Evolutionary conservation across 2,113 vertebrate species (phyloP).

Genomic region (Eubucco bourcierii): DNA sequence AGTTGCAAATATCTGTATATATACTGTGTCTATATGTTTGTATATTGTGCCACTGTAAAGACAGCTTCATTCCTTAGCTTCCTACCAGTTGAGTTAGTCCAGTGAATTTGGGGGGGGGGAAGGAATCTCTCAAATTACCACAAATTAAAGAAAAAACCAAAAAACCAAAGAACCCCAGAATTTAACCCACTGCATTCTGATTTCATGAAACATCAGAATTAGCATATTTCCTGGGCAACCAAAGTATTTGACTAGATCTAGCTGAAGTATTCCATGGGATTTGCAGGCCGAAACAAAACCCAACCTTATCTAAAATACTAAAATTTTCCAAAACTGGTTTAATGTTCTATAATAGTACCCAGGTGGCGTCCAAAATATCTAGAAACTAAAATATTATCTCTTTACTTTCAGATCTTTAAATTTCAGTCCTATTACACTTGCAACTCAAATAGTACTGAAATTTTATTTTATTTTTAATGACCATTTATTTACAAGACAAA

Average conservation of each 20-base stretch:
- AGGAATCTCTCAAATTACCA: no score
- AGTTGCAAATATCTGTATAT: no score
- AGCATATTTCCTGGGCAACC: not conserved
- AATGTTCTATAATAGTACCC: not conserved
- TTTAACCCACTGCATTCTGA: not conserved
- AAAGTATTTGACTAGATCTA: not conserved
- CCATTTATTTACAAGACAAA: not conserved
- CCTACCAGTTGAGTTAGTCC: no score
- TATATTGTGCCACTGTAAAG: no score
- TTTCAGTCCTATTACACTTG: not conserved
- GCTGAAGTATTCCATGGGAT: not conserved
- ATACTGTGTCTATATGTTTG: no score
- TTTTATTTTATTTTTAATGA: not conserved
- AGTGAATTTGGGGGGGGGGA: no score
- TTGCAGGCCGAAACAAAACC: not conserved
- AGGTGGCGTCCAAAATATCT: not conserved
- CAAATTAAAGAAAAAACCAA: not conserved
- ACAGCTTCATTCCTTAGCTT: no score
- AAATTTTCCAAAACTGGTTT: not conserved
- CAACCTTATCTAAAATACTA: not conserved
- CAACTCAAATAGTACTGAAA: not conserved
- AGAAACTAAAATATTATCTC: not conserved
- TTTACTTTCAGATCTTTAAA: not conserved
- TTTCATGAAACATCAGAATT: not conserved
- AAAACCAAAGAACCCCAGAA: not conserved